A percentile compares a stretch with the other conserved stretches of the same genome.
Conservation (phyloP, 2,113 vertebrate species). For the Labeo catla region DNA sequence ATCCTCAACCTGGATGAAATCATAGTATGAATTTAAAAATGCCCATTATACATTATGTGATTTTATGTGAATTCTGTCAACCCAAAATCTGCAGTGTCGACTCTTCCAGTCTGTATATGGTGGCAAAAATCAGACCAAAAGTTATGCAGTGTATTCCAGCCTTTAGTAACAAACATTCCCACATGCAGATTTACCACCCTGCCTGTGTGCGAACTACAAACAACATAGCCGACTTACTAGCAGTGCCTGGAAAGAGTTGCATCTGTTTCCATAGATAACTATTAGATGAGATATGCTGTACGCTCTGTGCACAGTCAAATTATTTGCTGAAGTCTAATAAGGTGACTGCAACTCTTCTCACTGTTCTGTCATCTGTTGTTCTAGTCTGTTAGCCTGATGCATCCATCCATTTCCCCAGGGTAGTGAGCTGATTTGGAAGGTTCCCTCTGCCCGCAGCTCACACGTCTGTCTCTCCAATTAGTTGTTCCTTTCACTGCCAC, state of each 20-base stretch:
- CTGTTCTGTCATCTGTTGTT: constrained; percentile 24
- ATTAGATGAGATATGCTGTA: constrained; percentile 5
- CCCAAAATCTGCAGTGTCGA: neutral
- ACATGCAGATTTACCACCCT: neutral
- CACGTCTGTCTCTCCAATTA: constrained; percentile 42
- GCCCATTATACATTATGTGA: neutral
- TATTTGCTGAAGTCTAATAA: constrained; percentile 38
- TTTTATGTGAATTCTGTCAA: neutral
- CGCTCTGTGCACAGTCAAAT: neutral
- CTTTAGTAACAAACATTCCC: neutral
- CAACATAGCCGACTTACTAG: neutral
- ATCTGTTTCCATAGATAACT: neutral
- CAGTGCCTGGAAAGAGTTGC: neutral
- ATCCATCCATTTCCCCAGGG: constrained; percentile 17
- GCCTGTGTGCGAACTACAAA: neutral
- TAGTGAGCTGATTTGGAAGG: constrained; percentile 43
- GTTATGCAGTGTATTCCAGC: neutral
- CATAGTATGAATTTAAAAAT: neutral
- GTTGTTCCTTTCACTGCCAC: neutral
- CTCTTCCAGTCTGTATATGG: neutral
- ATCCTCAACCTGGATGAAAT: neutral
- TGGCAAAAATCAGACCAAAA: neutral
- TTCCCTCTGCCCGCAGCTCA: neutral
- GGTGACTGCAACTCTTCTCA: constrained; percentile 19
- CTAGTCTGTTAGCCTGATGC: constrained; percentile 38